A percentile compares a stretch with the other conserved stretches of the same genome.
These are phyloP conservation scores for Scolopax mira DNA, from an alignment of 2,113 vertebrate species.

Conservation along the genomic window DNA sequence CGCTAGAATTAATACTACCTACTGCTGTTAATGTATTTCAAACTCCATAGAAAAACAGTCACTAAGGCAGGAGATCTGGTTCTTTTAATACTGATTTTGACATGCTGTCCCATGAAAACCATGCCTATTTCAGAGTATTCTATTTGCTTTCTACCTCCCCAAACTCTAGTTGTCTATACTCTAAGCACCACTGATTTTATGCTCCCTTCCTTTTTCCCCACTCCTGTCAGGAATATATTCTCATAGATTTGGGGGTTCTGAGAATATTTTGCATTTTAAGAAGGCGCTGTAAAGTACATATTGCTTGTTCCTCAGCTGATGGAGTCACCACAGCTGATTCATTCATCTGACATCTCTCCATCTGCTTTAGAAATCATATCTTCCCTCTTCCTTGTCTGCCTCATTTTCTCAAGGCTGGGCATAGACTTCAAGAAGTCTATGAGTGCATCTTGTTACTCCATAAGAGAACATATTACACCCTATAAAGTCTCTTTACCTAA, in stretches of 20 bases:
- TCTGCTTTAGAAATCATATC: background rate
- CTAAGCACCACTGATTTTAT: background rate
- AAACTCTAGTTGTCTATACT: background rate
- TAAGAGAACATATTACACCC: background rate
- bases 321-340: background rate
- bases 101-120: background rate
- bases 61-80: background rate
- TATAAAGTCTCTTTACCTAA: background rate
- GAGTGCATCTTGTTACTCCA: background rate
- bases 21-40: background rate
- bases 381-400: background rate
- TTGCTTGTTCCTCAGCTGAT: background rate
- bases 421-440: background rate
- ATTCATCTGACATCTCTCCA: background rate
- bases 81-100: background rate
- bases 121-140: background rate
- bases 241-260: background rate
- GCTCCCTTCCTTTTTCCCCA: background rate
- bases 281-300: background rate
- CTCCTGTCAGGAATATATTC: background rate
- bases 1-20: background rate
- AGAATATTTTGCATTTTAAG: constrained; percentile 5
- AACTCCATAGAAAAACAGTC: background rate
- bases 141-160: background rate
- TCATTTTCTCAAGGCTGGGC: background rate